Conservation (phyloP, 1,140 invertebrate genomes). For the Grapholita molesta region DNA sequence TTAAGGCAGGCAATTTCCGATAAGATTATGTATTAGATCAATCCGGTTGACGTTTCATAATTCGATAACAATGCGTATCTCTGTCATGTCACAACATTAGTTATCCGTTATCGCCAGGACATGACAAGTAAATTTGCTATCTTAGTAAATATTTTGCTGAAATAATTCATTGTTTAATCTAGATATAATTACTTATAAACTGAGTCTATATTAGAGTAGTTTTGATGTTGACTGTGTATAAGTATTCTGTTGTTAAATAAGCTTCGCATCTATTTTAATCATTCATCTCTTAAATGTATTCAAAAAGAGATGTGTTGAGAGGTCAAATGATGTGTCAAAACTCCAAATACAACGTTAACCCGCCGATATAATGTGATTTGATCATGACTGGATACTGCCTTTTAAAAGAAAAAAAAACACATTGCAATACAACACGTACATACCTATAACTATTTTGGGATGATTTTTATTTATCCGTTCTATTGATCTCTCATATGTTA, state of each 20-base stretch:
- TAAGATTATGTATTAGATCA: background rate
- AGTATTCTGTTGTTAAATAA: too few relatives aligned
- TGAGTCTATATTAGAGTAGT: too few relatives aligned
- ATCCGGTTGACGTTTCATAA: background rate
- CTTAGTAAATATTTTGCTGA: background rate
- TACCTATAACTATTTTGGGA: too few relatives aligned
- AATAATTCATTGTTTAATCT: constrained; percentile 4
- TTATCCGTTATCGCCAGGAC: background rate
- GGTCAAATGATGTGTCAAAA: background rate
- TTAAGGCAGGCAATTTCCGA: background rate
- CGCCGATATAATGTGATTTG: too few relatives aligned
- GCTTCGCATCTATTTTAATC: background rate
- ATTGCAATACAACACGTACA: too few relatives aligned
- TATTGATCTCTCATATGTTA: too few relatives aligned
- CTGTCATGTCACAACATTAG: constrained; percentile 5
- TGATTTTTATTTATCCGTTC: too few relatives aligned
- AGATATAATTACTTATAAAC: background rate
- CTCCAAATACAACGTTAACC: background rate
- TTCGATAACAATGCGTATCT: constrained; percentile 1
- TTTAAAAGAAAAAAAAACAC: too few relatives aligned
- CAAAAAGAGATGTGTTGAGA: background rate
- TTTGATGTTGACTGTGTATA: too few relatives aligned
- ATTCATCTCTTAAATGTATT: background rate
- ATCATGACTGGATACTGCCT: too few relatives aligned
- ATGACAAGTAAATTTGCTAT: background rate